A percentile compares a stretch with the other conserved stretches of the same genome.
These are phyloP conservation scores for Sciurus vulgaris DNA, from an alignment of 2,797 vertebrate species.

Conservation along the genomic window DNA sequence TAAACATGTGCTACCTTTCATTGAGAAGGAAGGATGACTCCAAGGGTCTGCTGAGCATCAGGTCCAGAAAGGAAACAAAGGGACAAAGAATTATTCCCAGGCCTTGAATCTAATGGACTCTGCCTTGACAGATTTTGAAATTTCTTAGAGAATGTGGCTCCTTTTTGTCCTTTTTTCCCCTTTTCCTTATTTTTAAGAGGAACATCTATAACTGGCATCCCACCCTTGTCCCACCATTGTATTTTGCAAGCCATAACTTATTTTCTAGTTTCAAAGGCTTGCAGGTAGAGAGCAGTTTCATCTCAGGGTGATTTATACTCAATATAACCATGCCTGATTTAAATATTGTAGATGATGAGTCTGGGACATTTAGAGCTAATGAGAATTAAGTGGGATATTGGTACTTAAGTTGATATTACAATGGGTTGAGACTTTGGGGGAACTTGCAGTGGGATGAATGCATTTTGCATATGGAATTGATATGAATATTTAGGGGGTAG, in stretches of 20 bases:
- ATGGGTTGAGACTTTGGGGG: not conserved
- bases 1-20: not conserved
- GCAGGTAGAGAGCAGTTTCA: not conserved
- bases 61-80: not conserved
- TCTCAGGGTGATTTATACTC: not conserved
- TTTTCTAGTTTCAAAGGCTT: not conserved
- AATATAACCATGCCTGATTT: not conserved
- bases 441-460: not conserved
- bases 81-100: too few species aligned
- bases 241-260: not conserved
- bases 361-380: not conserved
- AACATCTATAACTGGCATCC: not conserved
- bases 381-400: not conserved
- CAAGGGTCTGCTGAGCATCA: not conserved
- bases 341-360: not conserved
- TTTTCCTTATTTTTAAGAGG: too few species aligned
- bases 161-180: not conserved
- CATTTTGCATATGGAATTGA: not conserved
- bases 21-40: not conserved
- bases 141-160: too few species aligned
- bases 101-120: too few species aligned
- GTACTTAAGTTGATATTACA: not conserved
- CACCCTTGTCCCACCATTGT: not conserved
- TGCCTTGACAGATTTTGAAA: not conserved
- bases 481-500: not conserved